Base-by-base conservation (phyloP, 2,797 vertebrate genomes). In the Sebastes trivittatus region DNA sequence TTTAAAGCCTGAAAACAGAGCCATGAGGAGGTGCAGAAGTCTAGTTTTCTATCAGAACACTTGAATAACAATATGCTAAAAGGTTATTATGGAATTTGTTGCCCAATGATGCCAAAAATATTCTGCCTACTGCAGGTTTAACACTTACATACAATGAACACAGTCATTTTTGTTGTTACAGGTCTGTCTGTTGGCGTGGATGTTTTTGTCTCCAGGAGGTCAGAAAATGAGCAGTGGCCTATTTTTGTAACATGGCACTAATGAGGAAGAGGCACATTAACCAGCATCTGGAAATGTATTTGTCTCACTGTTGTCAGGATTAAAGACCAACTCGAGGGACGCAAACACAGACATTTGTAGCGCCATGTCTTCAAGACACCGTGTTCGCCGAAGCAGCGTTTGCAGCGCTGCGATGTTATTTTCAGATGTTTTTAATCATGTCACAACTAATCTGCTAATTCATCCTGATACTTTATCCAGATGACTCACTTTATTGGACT, bases 351-450 rank as follows among this genome's bases (percentile, higher is more conserved):
- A 77, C 27, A 5, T 80, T 68, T 69, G 23, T 34, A 18, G 38
- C 72, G 32, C 42, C 29, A 10, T 3, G 46, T 61, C 58, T 25
- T 58, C 49, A 73, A 29, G 55, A 62, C 49, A 29, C 63, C 22
- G 3, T 29, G 13, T 32, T 75, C 11, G 10, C 23, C 38, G 29
- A 6, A 69, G 20, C 66, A 52, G 78, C 10, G 9, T 75, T 38
- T 58, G 67, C 69, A 62, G 32, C 14, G 36, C 38, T 42, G 32
- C 16, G 22, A 7, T 58, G 64, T 78, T 89, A 77, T 84, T 85
- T 87, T 84, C 62, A 60, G 72, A 61, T 65, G 5, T 27, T 75
- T 77, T 49, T 20, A 69, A 78, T 75, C 71, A 66, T 27, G 55
- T 77, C 63, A 18, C 49, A 77, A 30, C 72, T 36, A 22, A 63